Percentiles rank a stretch among this genome's conserved stretches.
These are phyloP conservation scores for Anoplophora glabripennis DNA, from an alignment of 1,140 invertebrate genomes.

Conservation along the genomic window DNA sequence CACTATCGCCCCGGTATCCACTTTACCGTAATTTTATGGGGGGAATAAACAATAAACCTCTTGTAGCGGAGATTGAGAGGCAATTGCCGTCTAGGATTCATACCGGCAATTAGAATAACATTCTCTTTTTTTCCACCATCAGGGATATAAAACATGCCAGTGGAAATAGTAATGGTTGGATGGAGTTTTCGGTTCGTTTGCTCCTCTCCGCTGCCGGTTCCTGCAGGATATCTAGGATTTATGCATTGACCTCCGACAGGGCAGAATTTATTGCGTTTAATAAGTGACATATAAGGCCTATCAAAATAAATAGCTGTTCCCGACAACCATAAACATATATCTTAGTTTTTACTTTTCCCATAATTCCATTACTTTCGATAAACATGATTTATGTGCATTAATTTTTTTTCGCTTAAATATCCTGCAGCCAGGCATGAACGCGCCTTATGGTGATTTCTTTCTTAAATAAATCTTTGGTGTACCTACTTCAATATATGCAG, in stretches of 20 bases:
- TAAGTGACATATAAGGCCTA: constrained; percentile 20
- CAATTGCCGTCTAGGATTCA: not conserved
- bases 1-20: not conserved
- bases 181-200: constrained; percentile 18
- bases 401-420: too few relatives aligned
- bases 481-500: too few relatives aligned
- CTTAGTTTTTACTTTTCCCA: not conserved
- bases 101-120: constrained; percentile 14
- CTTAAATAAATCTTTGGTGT: too few relatives aligned
- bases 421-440: too few relatives aligned
- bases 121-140: constrained; percentile 6
- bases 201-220: constrained; percentile 4
- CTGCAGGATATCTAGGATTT: constrained; percentile 17
- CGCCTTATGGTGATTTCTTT: too few relatives aligned
- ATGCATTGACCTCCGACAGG: constrained; percentile 13
- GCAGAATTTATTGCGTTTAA: constrained; percentile 16
- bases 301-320: constrained; percentile 8
- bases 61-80: too few relatives aligned
- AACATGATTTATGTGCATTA: too few relatives aligned
- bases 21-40: constrained; percentile 6
- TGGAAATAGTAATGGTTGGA: constrained; percentile 14
- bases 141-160: constrained; percentile 8
- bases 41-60: constrained; percentile 2
- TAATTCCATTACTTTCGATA: too few relatives aligned
- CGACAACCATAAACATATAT: constrained; percentile 8